Base-by-base conservation (phyloP, 2,113 vertebrate genomes). In the Tor tambroides region DNA sequence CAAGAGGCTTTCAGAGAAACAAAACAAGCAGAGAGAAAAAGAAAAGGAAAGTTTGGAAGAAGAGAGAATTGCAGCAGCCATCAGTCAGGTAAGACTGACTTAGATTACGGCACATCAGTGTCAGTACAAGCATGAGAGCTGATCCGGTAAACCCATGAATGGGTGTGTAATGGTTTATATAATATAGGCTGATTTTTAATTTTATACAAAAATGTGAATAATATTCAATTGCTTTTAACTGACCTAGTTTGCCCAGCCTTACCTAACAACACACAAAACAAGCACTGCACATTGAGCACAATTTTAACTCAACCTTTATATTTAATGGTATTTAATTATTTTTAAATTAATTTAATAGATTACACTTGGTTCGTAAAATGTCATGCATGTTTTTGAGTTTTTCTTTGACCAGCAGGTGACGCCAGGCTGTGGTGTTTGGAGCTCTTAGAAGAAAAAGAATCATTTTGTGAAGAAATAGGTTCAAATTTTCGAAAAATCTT, bases 1-100 rank as follows among this genome's bases (percentile, higher is more conserved):
- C 77, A 96, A 95, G 87, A 94, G 90, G 88, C 92, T 93, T 11
- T 87, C 78, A 43, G 93, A 94, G 51, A 95, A 94, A 84, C 93
- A 93, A 89, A 92, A 89, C 83, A 94, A 93, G 54, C 88, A 91
- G 63, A 91, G 81, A 15, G 85, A 92, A 54, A 90, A 91, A 88
- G 93, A 93, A 14, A 90, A 90, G 56, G 81, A 35, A 38, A 88
- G 89, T 35, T 6, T 84, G 63, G 89, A 91, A 75, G 85, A 85
- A 41, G 89, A 92, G 72, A 90, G 88, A 80, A 90, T 35, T 11
- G 89, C 92, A 85, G 90, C 89, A 17, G 49, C 26, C 21, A 71
- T 86, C 15, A 65, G n/a, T 21, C 84, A 86, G 56, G 89, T 89
- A 80, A 71, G 17, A 5, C 30, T n/a, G 11, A 19, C 23, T 59